phyloP scores from a whole-genome alignment of 2,113 vertebrate genomes.

The Excalfactoria chinensis region DNA sequence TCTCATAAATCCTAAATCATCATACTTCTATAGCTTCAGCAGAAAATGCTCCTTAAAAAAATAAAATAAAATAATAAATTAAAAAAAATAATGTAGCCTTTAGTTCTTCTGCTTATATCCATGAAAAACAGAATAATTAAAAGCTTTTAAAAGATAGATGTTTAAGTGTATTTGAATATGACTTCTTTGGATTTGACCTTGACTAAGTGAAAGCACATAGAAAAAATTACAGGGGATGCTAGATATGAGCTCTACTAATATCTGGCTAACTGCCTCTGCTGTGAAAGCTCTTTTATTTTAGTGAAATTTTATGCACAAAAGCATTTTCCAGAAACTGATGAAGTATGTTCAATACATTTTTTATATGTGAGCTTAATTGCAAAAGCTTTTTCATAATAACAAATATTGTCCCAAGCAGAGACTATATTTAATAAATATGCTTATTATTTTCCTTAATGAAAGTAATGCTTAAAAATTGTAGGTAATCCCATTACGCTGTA shows the following conservation, averaged over 20 bases:
- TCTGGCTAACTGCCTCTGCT: constrained; percentile 57
- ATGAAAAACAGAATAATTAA: background rate
- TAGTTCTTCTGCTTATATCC: background rate
- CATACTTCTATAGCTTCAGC: background rate
- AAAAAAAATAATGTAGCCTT: background rate
- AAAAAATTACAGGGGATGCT: constrained; percentile 22
- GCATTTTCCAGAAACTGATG: constrained; percentile 57
- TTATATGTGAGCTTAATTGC: constrained; percentile 66
- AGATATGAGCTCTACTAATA: constrained; percentile 25
- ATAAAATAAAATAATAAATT: too few species aligned
- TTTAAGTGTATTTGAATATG: background rate
- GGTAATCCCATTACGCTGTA: constrained; percentile 66
- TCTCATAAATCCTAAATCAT: background rate
- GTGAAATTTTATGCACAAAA: constrained; percentile 50
- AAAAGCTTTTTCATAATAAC: constrained; percentile 66
- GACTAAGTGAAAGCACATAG: constrained; percentile 16
- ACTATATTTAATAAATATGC: constrained; percentile 66
- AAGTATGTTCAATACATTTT: constrained; percentile 39
- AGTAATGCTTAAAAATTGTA: constrained; percentile 63
- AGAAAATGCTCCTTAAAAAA: background rate
- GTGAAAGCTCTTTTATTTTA: constrained; percentile 60
- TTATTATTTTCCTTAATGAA: constrained; percentile 74
- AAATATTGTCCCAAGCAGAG: constrained; percentile 65
- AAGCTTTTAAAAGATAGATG: background rate
- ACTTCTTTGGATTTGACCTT: constrained; percentile 51